phyloP scores from a whole-genome alignment of 2,888 invertebrate species.

The Dione juno region DNA sequence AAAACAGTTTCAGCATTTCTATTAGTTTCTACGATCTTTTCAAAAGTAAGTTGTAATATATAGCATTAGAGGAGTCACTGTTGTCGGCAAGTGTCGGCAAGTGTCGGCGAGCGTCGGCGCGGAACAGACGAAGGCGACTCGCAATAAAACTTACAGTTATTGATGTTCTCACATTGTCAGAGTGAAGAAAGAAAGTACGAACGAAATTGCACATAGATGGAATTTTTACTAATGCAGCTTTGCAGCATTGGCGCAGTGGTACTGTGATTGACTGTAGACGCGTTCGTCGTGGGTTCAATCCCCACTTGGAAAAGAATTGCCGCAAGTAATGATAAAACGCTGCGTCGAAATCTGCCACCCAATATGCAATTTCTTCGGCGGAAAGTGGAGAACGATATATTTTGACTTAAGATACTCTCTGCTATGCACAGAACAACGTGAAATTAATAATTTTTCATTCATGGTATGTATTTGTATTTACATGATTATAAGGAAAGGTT shows the following conservation, averaged over 20 bases:
- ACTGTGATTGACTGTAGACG: no score
- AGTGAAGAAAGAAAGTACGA: neutral
- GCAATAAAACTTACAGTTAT: conserved; percentile 41
- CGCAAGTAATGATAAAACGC: no score
- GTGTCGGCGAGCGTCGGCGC: conserved; percentile 41
- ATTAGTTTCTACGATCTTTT: neutral
- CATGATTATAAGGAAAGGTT: no score
- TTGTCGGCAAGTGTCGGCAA: conserved; percentile 23
- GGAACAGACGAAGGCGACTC: conserved; percentile 52
- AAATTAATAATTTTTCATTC: no score
- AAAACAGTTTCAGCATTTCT: neutral
- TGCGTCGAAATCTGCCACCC: no score
- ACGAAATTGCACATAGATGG: neutral
- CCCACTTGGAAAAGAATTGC: neutral
- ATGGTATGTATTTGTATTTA: no score
- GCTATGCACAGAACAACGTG: no score
- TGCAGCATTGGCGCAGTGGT: neutral
- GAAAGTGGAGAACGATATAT: no score
- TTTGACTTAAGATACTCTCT: no score
- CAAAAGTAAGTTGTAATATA: conserved; percentile 23
- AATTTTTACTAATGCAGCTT: neutral
- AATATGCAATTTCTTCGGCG: neutral
- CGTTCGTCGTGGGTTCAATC: neutral
- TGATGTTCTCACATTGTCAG: conserved; percentile 22
- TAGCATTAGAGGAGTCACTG: conserved; percentile 20